Evolutionary conservation across 2,113 vertebrate species (phyloP), one percentile per base, ranked within the genome.

Genomic region (Xiphophorus hellerii): DNA sequence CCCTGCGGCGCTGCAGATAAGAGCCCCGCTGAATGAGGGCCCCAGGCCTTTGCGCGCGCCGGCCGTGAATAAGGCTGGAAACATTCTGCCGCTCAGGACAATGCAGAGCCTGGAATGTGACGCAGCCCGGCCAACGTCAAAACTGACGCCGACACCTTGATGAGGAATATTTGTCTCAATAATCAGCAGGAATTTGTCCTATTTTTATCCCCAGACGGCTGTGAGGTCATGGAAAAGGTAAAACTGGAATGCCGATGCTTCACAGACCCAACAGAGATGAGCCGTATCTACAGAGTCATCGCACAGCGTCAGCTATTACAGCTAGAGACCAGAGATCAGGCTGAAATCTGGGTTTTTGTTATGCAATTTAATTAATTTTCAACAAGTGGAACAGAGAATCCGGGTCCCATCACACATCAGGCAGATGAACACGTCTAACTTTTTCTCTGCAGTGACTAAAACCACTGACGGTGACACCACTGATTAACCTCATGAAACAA

Each of bases 1-100:
- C 80, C 78, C 93, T 95, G 94, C 87, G 91, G 88, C 33, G 73
- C 80, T 76, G 77, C 88, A 93, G 93, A 95, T 94, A 95, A 95
- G 93, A 86, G 77, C 58, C 58, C 11, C 20, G 58, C 80, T 82
- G 73, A 78, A 76, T 81, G 83, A 89, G 84, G 85, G 74, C 73
- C 76, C 22, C 25, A 27, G 74, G 71, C 65, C 48, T 60, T 62
- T 80, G 67, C 80, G 29, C 80, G 77, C 20, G 70, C 66, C 76
- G 69, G 66, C 65, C 73, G 82, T 81, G 74, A 85, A 82, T 77
- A 75, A 75, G 12, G 29, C 17, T 13, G 25, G 72, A 79, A 76
- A 79, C 76, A 78, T 82, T 74, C 63, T 54, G 74, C 62, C 28
- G 6, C 44, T 71, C 35, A 17, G 44, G 48, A 72, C 74, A 44